Evolutionary conservation across 2,113 vertebrate genomes (phyloP), one percentile per base, ranked within the genome.

Genomic region (Chlorocebus sabaeus): DNA sequence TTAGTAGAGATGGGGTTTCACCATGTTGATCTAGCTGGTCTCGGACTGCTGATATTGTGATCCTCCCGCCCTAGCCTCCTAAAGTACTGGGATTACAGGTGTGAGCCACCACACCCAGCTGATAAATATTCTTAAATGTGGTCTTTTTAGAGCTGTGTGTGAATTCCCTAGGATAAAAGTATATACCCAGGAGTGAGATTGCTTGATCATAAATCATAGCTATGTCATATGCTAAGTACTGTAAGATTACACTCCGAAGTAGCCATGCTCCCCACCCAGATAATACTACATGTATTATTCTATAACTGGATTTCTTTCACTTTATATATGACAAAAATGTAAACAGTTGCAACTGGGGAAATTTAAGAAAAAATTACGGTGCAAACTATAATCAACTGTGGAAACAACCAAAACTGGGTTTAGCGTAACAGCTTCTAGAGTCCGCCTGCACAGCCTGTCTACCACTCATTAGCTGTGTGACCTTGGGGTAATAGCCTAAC

Each of bases 121-220:
- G 59, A 61, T 27, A 61, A 12, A 61, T 27, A 61, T 27, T 50
- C 57, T 57, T 8, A 61, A 61, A 57, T 16, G 7, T 25, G 32
- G 32, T 20, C n/a, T 76, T 80, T 90, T 8, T 38, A 40, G 30
- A 43, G 48, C 57, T 87, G 38, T 59, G 52, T 81, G 48, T 70
- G 87, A 83, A 81, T 85, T 85, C 67, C 95, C 64, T 75, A 64
- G 52, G 83, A 64, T 93, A 73, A 43, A 93, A 85, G 72, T 40
- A 43, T 61, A 22, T 35, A 70, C 7, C 25, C 73, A 64, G 18
- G 11, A 81, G 27, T n/a, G 64, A 75, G 72, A 79, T 50, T 75
- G 81, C n/a, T 86, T 50, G 78, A 20, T 78, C 48, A 48, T 8
- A 43, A 55, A 14, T 32, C 79, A 17, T n/a, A 78, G 10, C 1